phyloP scores from a whole-genome alignment of 2,113 vertebrate genomes.

The Aix galericulata region DNA sequence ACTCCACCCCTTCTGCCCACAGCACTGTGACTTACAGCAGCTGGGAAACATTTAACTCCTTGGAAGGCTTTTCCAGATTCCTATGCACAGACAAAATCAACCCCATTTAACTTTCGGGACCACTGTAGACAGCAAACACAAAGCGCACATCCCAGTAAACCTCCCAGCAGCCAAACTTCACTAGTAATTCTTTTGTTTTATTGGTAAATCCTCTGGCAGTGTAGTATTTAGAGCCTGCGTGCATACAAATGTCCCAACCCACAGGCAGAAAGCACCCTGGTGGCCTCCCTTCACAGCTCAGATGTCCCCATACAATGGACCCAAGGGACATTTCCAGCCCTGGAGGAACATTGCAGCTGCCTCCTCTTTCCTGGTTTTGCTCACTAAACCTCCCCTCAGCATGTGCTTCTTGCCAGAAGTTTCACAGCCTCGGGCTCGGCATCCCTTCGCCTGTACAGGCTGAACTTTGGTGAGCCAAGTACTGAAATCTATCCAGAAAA shows the following conservation, averaged over 20 bases:
- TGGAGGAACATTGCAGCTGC: not conserved
- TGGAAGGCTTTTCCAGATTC: not conserved
- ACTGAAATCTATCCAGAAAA: not conserved
- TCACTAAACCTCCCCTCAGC: not conserved
- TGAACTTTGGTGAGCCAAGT: not conserved
- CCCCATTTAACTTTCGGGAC: not conserved
- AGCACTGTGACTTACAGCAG: not conserved
- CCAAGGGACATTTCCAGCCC: not conserved
- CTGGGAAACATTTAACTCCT: not conserved
- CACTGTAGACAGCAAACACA: not conserved
- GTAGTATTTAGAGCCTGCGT: not conserved
- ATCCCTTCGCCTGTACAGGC: not conserved
- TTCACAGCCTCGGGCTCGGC: not conserved
- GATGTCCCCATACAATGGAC: no score
- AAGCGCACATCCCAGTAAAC: not conserved
- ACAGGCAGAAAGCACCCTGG: accelerated
- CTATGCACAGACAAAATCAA: not conserved
- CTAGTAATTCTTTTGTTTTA: not conserved
- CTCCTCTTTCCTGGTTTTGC: not conserved
- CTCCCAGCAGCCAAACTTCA: not conserved
- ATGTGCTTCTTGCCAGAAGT: not conserved
- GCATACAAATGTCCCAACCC: accelerated
- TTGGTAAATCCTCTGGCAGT: not conserved
- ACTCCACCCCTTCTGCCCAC: not conserved
- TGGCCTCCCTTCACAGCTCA: not conserved